phyloP scores from a whole-genome alignment of 2,888 invertebrate genomes.

The Ophion ventricosus region DNA sequence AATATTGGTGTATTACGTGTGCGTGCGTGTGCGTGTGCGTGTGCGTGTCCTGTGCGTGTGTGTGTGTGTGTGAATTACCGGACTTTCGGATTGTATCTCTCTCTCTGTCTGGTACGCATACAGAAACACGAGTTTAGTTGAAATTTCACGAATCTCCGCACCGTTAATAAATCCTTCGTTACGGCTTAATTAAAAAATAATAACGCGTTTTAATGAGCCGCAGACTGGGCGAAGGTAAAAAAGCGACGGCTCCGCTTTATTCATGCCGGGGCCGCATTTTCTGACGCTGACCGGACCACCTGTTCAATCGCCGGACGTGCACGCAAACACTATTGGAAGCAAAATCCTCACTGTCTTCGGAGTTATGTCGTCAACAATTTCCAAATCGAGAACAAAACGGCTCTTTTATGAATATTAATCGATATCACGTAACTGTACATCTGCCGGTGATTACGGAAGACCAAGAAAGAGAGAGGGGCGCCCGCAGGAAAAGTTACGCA shows the following conservation, averaged over 20 bases:
- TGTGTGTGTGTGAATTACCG: not conserved
- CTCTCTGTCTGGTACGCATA: slow-evolving; percentile 8
- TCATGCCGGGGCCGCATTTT: slow-evolving; percentile 13
- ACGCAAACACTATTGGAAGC: not conserved
- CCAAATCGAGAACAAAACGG: slow-evolving; percentile 19
- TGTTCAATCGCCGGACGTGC: slow-evolving; percentile 27
- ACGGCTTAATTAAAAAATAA: slow-evolving; percentile 64
- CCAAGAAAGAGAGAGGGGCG: too few relatives aligned
- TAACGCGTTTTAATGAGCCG: slow-evolving; percentile 57
- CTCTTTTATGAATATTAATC: slow-evolving; percentile 36
- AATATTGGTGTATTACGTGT: not conserved
- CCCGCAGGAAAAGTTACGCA: slow-evolving; percentile 19
- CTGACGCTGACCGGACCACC: slow-evolving; percentile 41
- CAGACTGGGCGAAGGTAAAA: slow-evolving; percentile 13
- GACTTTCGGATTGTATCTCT: not conserved
- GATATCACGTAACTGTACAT: slow-evolving; percentile 39
- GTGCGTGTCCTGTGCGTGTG: not conserved
- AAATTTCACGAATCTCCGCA: slow-evolving; percentile 47
- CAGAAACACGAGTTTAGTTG: slow-evolving; percentile 32
- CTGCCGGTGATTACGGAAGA: slow-evolving; percentile 58
- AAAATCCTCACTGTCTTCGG: not conserved
- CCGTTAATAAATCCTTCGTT: slow-evolving; percentile 59
- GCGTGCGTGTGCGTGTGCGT: not conserved
- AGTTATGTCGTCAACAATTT: slow-evolving; percentile 33
- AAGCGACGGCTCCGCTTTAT: slow-evolving; percentile 28